Percentiles rank a stretch among this genome's conserved stretches.
phyloP scores from a whole-genome alignment of 2,113 vertebrate species.

The Seriola quinqueradiata region DNA sequence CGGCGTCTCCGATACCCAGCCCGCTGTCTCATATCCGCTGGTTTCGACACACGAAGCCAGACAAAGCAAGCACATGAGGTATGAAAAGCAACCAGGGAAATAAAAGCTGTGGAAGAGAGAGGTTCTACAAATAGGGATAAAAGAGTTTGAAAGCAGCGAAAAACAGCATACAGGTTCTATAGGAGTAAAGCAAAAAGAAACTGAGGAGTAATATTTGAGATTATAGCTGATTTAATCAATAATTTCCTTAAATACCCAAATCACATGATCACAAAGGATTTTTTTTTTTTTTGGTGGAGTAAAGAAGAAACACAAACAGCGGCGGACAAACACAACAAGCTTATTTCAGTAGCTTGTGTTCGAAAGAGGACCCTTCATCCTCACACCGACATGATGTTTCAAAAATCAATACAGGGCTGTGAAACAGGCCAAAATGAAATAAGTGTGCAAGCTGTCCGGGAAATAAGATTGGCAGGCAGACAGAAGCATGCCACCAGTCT shows the following conservation, averaged over 20 bases:
- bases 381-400: conserved; percentile 69
- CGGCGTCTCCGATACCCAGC: conserved; percentile 59
- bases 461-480: conserved; percentile 79
- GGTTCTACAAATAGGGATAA: conserved; percentile 60
- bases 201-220: neutral
- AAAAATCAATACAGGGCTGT: conserved; percentile 81
- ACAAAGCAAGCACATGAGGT: conserved; percentile 49
- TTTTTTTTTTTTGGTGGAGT: conserved; percentile 48
- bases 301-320: conserved; percentile 35
- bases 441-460: conserved; percentile 81
- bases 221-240: neutral
- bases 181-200: conserved; percentile 1
- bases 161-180: neutral
- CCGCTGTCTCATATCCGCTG: conserved; percentile 60
- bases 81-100: conserved; percentile 74
- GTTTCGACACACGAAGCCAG: conserved; percentile 63
- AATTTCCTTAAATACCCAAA: conserved; percentile 27
- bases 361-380: conserved; percentile 60
- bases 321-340: conserved; percentile 55
- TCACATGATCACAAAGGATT: conserved; percentile 46
- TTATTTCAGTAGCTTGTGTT: conserved; percentile 58
- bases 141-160: conserved; percentile 34
- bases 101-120: conserved; percentile 64
- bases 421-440: conserved; percentile 83
- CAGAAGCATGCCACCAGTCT: conserved; percentile 71